Conservation (phyloP, 1,140 invertebrate genomes). For the Cyrtorhinus lividipennis region DNA sequence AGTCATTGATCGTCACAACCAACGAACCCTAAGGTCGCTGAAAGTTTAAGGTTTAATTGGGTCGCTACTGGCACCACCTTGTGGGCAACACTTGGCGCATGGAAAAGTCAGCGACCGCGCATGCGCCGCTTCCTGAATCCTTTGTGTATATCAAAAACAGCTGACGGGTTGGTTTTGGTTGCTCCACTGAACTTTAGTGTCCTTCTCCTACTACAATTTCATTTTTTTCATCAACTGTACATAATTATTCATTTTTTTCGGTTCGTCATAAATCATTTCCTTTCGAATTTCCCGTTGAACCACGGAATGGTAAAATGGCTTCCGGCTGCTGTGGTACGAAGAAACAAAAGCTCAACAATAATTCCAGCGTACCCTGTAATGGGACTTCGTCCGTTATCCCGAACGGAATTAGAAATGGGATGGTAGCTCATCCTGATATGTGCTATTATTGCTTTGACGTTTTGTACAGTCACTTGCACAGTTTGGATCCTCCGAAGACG, state of each 20-base stretch:
- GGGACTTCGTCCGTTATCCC: conserved; percentile 30
- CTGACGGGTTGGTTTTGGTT: too few species aligned
- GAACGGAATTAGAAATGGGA: conserved; percentile 41
- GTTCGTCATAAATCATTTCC: neutral
- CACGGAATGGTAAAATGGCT: conserved; percentile 42
- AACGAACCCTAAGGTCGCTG: too few species aligned
- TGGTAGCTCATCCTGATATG: conserved; percentile 85
- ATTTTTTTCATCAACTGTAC: neutral
- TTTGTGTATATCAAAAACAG: too few species aligned
- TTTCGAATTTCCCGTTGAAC: neutral
- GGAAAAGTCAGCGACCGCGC: too few species aligned
- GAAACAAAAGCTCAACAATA: conserved; percentile 74
- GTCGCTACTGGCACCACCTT: too few species aligned
- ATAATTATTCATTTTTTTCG: neutral
- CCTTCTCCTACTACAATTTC: too few species aligned
- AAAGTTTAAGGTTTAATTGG: too few species aligned
- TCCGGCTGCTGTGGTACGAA: conserved; percentile 76
- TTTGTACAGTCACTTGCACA: conserved; percentile 83
- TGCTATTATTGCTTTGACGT: conserved; percentile 98
- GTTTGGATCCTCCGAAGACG: conserved; percentile 73
- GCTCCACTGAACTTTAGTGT: too few species aligned
- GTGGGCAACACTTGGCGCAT: too few species aligned
- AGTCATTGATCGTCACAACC: too few species aligned
- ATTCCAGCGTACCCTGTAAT: conserved; percentile 37
- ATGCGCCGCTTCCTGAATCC: too few species aligned